Evolutionary conservation across 2,797 vertebrate genomes (phyloP), one percentile per base, ranked within the genome.

Genomic region (Momotus momota): DNA sequence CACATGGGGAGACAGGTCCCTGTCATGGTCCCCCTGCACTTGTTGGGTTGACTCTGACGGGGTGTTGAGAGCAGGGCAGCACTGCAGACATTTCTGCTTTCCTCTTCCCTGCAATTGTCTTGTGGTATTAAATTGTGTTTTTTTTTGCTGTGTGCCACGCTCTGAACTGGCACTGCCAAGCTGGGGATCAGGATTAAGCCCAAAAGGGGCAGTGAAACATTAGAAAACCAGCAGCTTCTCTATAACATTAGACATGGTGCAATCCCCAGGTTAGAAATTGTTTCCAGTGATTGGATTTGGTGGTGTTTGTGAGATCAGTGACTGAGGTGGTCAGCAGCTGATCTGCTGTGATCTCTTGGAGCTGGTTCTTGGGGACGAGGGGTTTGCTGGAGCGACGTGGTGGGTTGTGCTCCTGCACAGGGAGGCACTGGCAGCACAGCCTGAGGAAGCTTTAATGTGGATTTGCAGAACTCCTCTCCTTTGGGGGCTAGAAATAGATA

Each of bases 11-110:
- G 38, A 41, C 0, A 3, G 16, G 20, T 61, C 26, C 12, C 16
- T 7, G 0, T 26, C 1, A 14, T 3, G 62, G 48, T 16, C 22
- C 8, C 22, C 31, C 26, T 38, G 48, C 1, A 1, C 23, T 19
- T 0, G 1, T 21, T 2, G 1, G 31, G 8, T 40, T 1, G 4
- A 57, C 48, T 77, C 64, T 27, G 23, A 7, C 2, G 48, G 7
- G 45, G 7, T 12, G 65, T 29, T 27, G 17, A 18, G 38, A 61
- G n/a, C 14, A 4, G 46, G 4, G 26, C 21, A 17, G 74, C 35
- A 0, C 41, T 38, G 54, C 0, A 5, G 48, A 48, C 3, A 0
- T 16, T 12, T 2, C 51, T 23, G 72, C 20, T 31, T n/a, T 46
- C 27, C 23, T 35, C n/a, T 58, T 7, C 5, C 70, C 33, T 46